Evolutionary conservation across 2,888 invertebrate genomes (phyloP), one percentile per base, ranked within the genome.

Genomic region (Noctua janthe): DNA sequence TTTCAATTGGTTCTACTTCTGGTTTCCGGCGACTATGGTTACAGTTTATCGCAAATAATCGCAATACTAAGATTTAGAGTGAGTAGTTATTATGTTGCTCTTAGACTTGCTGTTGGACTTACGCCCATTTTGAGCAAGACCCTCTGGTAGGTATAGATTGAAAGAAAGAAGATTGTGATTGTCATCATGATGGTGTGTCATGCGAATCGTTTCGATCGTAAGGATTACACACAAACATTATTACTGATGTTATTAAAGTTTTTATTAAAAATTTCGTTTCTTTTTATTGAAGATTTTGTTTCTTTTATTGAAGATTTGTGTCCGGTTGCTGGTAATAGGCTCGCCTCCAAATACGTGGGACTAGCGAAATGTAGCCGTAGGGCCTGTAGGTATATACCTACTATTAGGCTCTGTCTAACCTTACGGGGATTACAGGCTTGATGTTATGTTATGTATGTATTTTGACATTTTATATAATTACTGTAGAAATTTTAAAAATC

Each of bases 171-270:
- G 47, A 23, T 20, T n/a, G 20, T 71, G 20, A 43, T 23, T 75
- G 71, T 51, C 15, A 39, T 20, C 39, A n/a, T 49, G 17, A 39
- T n/a, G 23, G 13, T 43, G 47, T 39, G n/a, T 5, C 1, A 66
- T 35, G n/a, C 20, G 29, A 43, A 13, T 23, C 29, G n/a, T 75
- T 71, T 71, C 43, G 39, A 20, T 51, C 39, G 23, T 49, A n/a
- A 67, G 69, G 35, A 5, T 47, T 74, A 74, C 39, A 39, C n/a
- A 17, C n/a, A 39, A 51, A n/a, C 23, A n/a, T 74, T 11, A 39
- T 39, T n/a, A 17, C 39, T 51, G 74, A 20, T 51, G 39, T 43
- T 20, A 43, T 29, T 69, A 69, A 69, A 69, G 69, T 69, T 69
- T 69, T 69, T 69, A 69, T 69, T 47, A 15, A 47, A 15, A 11